Base-by-base conservation (phyloP, 2,797 vertebrate species). In the Telmatherina bonti region DNA sequence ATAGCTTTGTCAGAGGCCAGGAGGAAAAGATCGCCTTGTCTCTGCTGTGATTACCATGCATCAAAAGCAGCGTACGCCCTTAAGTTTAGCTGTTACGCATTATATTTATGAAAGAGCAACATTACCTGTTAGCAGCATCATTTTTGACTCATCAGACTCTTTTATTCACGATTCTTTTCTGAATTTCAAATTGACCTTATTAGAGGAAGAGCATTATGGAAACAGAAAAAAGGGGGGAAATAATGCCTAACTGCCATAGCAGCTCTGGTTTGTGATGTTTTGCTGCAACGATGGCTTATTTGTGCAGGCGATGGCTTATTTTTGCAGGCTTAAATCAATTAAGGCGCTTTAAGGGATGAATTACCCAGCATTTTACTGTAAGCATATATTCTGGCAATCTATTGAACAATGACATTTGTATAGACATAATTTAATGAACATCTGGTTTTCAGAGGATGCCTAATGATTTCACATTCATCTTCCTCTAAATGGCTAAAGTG, bases 391-490 rank as follows among this genome's bases (percentile, higher is more conserved):
- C 87, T 83, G 81, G 83, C 84, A 90, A 90, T 92, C 90, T 87
- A 91, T 91, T 90, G 89, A 92, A 92, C 87, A 89, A 93, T 90
- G 85, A 69, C 89, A 88, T 93, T 92, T 89, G 87, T 91, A 91
- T 81, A 92, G 91, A 92, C 88, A 88, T 93, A 89, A 94, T 95
- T 94, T 91, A 93, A 92, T 89, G 92, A 94, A 95, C 94, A 95
- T 94, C 93, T 94, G 94, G 91, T 92, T 95, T 94, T 93, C 68
- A 90, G 89, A 93, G 90, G 91, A 92, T 89, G 92, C 87, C 78
- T 95, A 94, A 95, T 94, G 92, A 93, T 93, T 94, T 92, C 87
- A 85, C 92, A 94, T 95, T 94, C 87, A 93, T 95, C 94, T 94
- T 93, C 74, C 85, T 86, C 91, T 92, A 94, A 95, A 93, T 93